phyloP scores from a whole-genome alignment of 1,140 invertebrate genomes.

The Eurytemora carolleeae region DNA sequence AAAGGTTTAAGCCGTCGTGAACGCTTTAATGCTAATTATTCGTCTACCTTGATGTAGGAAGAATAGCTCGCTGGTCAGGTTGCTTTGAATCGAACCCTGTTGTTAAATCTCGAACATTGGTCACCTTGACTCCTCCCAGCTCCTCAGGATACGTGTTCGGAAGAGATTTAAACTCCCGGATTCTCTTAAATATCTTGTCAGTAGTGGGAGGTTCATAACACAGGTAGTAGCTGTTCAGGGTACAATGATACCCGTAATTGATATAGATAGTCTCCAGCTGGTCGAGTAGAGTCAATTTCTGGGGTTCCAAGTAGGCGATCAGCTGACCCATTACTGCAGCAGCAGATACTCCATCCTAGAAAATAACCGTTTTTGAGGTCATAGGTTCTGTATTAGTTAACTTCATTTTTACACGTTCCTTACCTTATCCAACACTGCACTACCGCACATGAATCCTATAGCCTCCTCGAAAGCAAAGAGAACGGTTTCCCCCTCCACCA shows the following conservation, averaged over 20 bases:
- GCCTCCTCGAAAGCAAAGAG: conserved; percentile 90
- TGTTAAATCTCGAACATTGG: conserved; percentile 1
- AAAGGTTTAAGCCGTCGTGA: no score
- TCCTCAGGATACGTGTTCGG: conserved; percentile 10
- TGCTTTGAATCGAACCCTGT: conserved; percentile 1
- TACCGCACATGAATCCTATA: conserved; percentile 84
- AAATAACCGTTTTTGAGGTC: no score
- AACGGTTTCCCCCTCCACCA: conserved; percentile 37
- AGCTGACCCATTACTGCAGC: background rate
- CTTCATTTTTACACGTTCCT: no score
- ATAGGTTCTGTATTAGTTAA: no score
- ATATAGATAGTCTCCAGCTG: conserved; percentile 5
- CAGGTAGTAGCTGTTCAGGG: background rate
- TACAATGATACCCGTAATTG: conserved; percentile 11
- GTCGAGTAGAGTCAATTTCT: background rate
- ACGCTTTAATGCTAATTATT: background rate
- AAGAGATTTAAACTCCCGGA: background rate
- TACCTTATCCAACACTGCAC: conserved; percentile 24
- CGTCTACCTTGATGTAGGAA: background rate
- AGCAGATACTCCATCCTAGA: no score
- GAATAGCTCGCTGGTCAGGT: background rate
- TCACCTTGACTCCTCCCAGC: background rate
- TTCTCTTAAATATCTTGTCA: background rate
- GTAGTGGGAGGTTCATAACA: background rate
- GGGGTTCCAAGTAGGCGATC: conserved; percentile 2